Evolutionary conservation across 2,888 invertebrate genomes (phyloP), one percentile per base, ranked within the genome.

Genomic region (Synanthedon tipuliformis): DNA sequence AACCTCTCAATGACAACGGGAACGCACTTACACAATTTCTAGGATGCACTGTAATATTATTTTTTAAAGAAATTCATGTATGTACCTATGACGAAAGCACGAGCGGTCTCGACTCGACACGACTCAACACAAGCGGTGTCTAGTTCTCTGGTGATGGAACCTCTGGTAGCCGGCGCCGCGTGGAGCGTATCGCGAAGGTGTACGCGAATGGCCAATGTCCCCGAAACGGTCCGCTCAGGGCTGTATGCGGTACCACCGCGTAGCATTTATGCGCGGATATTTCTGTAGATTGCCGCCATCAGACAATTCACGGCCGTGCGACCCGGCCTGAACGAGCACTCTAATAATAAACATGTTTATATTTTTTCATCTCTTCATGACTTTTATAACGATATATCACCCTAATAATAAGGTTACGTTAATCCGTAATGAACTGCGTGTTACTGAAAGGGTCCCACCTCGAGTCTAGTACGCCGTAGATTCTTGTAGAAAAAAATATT

Each of bases 331-430:
- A 74, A 79, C 80, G 82, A 84, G 84, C 85, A 71, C 78, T 83
- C 86, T 86, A 87, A 81, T 85, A 77, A 84, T 87, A 87, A 82
- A 78, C 83, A 81, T 87, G 85, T 87, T 86, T 87, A 87, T 86
- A 83, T 85, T 86, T 85, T 71, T 84, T 81, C 81, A 77, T 77
- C 76, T 73, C 71, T 68, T 72, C 72, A 76, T 75, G 73, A 79
- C 73, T 79, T 76, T 75, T 71, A 72, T 73, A 78, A 71, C 63
- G 68, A 74, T 71, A 74, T 71, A 71, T 64, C 65, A 68, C 68
- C 61, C 56, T 61, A 59, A 65, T 64, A 62, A 59, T 64, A 63
- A 64, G 58, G 65, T 66, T 61, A 53, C 51, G 54, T 13, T 53
- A 41, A 55, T 23, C 55, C 40, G 40, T 51, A 53, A 53, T 34